phyloP scores from a whole-genome alignment of 1,140 invertebrate species.

The Protaetia brevitarsis region DNA sequence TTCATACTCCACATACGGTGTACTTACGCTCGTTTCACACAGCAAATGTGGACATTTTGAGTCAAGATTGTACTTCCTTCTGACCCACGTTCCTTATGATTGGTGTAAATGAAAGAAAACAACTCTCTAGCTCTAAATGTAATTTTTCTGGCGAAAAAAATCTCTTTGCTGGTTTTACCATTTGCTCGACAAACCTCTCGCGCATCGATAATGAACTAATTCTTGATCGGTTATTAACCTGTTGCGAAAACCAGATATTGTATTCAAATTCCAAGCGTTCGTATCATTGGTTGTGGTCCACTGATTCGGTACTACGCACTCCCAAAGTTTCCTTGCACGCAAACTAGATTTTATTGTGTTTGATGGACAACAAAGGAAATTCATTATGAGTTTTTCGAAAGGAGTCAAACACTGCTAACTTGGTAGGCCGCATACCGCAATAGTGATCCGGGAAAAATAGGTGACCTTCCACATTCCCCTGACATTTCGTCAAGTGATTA shows the following conservation, averaged over 20 bases:
- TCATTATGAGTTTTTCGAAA: background rate
- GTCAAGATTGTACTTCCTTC: too few relatives aligned
- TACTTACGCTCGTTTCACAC: too few relatives aligned
- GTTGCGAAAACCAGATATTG: background rate
- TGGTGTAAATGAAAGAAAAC: too few relatives aligned
- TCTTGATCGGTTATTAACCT: background rate
- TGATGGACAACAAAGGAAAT: background rate
- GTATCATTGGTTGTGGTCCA: conserved; percentile 7
- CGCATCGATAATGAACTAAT: background rate
- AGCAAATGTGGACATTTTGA: too few relatives aligned
- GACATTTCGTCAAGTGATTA: background rate
- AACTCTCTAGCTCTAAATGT: too few relatives aligned
- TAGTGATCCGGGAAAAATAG: too few relatives aligned
- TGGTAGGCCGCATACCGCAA: background rate
- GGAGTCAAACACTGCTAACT: background rate
- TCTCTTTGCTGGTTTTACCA: too few relatives aligned
- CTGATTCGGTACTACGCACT: background rate
- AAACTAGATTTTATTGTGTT: background rate
- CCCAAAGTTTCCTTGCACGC: background rate
- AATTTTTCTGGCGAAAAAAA: too few relatives aligned
- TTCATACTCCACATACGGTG: too few relatives aligned
- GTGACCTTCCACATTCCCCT: background rate
- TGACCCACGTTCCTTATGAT: too few relatives aligned
- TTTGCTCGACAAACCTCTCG: background rate
- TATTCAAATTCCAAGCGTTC: conserved; percentile 13